Conservation (phyloP, 2,113 vertebrate species). For the Syrrhaptes paradoxus region DNA sequence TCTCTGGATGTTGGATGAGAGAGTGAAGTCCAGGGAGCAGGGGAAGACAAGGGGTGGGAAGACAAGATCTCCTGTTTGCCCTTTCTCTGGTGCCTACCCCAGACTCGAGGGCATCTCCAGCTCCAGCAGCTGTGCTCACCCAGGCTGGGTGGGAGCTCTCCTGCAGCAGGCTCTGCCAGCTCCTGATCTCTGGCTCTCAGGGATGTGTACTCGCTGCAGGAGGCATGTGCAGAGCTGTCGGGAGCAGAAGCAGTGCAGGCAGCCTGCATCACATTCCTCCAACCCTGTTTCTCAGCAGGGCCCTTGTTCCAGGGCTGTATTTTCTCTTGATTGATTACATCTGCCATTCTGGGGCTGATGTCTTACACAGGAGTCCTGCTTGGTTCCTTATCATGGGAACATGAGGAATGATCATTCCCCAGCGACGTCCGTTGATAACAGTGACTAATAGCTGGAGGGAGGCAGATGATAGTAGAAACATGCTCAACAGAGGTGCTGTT, state of each 20-base stretch:
- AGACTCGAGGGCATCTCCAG: not conserved
- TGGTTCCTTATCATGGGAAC: not conserved
- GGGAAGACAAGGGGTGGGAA: not conserved
- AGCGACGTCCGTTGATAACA: not conserved
- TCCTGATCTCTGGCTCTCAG: not conserved
- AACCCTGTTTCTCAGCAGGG: not conserved
- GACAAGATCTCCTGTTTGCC: not conserved
- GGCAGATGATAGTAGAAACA: not conserved
- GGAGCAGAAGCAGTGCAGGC: not conserved
- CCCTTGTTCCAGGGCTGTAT: not conserved
- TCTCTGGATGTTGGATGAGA: not conserved
- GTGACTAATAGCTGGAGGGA: constrained; percentile 10
- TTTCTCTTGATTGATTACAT: constrained; percentile 17
- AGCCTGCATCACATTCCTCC: constrained; percentile 15
- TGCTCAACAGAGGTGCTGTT: constrained; percentile 24
- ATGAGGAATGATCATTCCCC: constrained; percentile 16
- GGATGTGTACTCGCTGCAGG: not conserved
- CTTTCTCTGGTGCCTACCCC: not conserved
- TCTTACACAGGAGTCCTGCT: not conserved
- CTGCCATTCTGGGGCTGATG: not conserved
- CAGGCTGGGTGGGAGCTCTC: not conserved
- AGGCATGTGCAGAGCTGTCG: not conserved
- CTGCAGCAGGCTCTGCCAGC: not conserved
- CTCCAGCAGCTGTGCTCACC: not conserved
- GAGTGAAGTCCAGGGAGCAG: not conserved